Base-by-base conservation (phyloP, 2,888 invertebrate species). In the Steinernema scapterisci region DNA sequence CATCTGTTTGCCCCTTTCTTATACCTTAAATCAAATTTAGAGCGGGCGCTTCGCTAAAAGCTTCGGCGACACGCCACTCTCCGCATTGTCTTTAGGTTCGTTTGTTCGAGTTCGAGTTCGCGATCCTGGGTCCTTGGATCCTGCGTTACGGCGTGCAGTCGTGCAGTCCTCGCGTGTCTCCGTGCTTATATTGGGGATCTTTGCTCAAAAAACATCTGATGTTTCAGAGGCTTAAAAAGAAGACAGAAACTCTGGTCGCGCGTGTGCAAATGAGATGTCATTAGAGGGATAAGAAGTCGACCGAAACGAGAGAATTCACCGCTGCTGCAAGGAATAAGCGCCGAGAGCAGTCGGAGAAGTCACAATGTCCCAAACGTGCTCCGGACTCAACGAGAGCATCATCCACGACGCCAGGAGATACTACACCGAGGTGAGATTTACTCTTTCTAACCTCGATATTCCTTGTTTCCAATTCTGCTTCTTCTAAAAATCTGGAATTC, bases 381-480 rank as follows among this genome's bases (percentile, higher is more conserved):
- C 63, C 16, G 63, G 63, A 25, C 63, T 63, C 31, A 63, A 63
- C 63, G 31, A 63, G 63, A 63, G 63, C 63, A 25, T 63, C 63
- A 25, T 63, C 38, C 27, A 63, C 27, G 63, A 63, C 5, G 63
- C 63, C 7, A 5, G 63, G 27, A 27, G 25, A 2, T 27, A 63
- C 31, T 63, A 63, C 31, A 63, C 1, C n/a, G 63, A 63, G 63
- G 63, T 63, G 63, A 5, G 63, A n/a, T n/a, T n/a, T n/a, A n/a
- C n/a, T n/a, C n/a, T n/a, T n/a, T n/a, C n/a, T n/a, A n/a, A n/a
- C n/a, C n/a, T n/a, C n/a, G n/a, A n/a, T n/a, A n/a, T n/a, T n/a
- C n/a, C n/a, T n/a, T n/a, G n/a, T n/a, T n/a, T n/a, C n/a, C n/a
- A n/a, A n/a, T n/a, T n/a, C n/a, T n/a, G n/a, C n/a, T n/a, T n/a